These are phyloP conservation scores for Cyclura pinguis DNA, from an alignment of 2,797 vertebrate species.

Conservation along the genomic window DNA sequence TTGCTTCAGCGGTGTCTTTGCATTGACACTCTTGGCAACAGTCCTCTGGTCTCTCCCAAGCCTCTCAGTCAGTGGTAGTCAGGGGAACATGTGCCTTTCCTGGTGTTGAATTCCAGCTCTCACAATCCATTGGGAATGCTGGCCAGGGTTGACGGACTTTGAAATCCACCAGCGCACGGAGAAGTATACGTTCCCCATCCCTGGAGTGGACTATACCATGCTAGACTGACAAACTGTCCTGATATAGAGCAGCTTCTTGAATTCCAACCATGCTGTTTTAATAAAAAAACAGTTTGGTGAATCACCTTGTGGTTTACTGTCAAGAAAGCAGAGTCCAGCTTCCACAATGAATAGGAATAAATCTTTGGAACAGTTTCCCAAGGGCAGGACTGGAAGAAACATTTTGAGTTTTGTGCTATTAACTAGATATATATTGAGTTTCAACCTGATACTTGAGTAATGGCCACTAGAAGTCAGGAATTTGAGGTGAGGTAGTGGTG, in stretches of 20 bases:
- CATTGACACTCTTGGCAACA: too few species aligned
- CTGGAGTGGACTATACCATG: not conserved
- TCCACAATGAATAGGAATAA: not conserved
- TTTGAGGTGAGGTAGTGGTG: constrained; percentile 21
- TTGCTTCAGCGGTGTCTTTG: too few species aligned
- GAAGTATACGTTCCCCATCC: too few species aligned
- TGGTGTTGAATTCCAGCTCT: too few species aligned
- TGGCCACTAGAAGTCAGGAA: not conserved
- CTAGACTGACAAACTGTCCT: not conserved
- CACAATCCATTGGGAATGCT: too few species aligned
- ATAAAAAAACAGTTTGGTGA: constrained; percentile 8
- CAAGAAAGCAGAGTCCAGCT: not conserved
- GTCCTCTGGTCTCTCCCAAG: too few species aligned
- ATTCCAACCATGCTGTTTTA: not conserved
- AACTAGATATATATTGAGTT: not conserved
- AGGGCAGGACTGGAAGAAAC: not conserved
- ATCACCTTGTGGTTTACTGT: not conserved
- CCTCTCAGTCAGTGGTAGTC: too few species aligned
- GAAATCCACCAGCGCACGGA: not conserved
- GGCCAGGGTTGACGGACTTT: too few species aligned
- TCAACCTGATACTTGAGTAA: not conserved
- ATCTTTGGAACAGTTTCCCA: not conserved
- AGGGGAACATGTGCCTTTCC: too few species aligned
- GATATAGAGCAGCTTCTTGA: not conserved
- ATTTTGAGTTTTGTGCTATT: not conserved